A percentile compares a stretch with the other conserved stretches of the same genome.
phyloP scores from a whole-genome alignment of 2,797 vertebrate species.

The Pangasius mekongensis region DNA sequence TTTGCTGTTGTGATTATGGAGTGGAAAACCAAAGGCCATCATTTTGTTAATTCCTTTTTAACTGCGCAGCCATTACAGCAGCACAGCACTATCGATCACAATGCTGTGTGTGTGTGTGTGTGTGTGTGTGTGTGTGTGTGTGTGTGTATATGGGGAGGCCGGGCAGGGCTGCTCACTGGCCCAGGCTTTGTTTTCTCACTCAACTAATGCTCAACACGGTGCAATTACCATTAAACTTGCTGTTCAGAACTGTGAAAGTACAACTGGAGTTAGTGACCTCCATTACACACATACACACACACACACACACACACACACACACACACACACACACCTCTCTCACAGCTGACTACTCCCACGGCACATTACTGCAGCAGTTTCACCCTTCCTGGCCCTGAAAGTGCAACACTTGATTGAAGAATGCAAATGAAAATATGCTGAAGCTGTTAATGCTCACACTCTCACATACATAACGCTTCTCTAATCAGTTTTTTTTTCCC shows the following conservation, averaged over 20 bases:
- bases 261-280: conserved; percentile 13
- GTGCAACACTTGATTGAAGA: conserved; percentile 1
- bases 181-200: conserved; percentile 34
- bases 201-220: conserved; percentile 35
- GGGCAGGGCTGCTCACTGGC: conserved; percentile 5
- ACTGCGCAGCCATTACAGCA: conserved; percentile 72
- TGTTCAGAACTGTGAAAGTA: conserved; percentile 35
- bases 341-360: neutral
- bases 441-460: neutral
- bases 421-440: neutral
- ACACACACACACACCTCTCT: neutral
- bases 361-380: neutral
- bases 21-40: conserved; percentile 65
- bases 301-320: conserved; percentile 5
- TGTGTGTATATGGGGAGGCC: neutral
- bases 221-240: conserved; percentile 34
- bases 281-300: neutral
- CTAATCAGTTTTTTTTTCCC: neutral
- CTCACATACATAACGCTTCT: neutral
- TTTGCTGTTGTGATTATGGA: conserved; percentile 46
- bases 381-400: neutral
- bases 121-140: conserved; percentile 29
- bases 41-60: conserved; percentile 82
- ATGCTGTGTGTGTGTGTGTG: conserved; percentile 43
- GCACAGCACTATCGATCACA: conserved; percentile 72